These are phyloP conservation scores for Dascyllus trimaculatus DNA, from an alignment of 2,113 vertebrate species.

Conservation along the genomic window DNA sequence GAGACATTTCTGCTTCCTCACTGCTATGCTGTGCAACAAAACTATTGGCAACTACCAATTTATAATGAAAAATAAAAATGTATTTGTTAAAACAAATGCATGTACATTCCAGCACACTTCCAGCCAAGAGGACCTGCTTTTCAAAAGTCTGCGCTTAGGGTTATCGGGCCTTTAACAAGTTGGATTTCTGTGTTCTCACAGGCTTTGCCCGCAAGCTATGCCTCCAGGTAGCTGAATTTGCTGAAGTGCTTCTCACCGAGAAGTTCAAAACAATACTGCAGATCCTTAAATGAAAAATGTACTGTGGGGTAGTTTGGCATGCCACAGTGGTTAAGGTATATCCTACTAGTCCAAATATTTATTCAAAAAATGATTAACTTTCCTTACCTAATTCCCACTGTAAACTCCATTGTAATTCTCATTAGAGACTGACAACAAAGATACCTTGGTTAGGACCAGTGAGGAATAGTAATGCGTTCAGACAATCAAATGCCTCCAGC, in stretches of 20 bases:
- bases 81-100: background rate
- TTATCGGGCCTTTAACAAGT: conserved; percentile 48
- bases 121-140: background rate
- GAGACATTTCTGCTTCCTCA: too few relatives aligned
- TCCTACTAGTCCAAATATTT: background rate
- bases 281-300: conserved; percentile 6
- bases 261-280: conserved; percentile 24
- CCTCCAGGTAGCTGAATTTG: conserved; percentile 41
- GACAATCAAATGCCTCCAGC: conserved; percentile 52
- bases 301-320: background rate
- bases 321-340: background rate
- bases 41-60: too few relatives aligned
- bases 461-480: conserved; percentile 20
- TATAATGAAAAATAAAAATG: background rate
- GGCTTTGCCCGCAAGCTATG: conserved; percentile 43
- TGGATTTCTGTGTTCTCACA: conserved; percentile 42
- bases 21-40: background rate
- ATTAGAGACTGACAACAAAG: conserved; percentile 33
- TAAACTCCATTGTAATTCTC: conserved; percentile 7
- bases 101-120: background rate
- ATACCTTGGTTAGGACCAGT: conserved; percentile 11
- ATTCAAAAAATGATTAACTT: background rate
- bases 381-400: background rate
- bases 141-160: conserved; percentile 28
- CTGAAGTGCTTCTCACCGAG: conserved; percentile 29